Evolutionary conservation across 2,113 vertebrate genomes (phyloP).

Genomic region (Trichomycterus rosablanca): DNA sequence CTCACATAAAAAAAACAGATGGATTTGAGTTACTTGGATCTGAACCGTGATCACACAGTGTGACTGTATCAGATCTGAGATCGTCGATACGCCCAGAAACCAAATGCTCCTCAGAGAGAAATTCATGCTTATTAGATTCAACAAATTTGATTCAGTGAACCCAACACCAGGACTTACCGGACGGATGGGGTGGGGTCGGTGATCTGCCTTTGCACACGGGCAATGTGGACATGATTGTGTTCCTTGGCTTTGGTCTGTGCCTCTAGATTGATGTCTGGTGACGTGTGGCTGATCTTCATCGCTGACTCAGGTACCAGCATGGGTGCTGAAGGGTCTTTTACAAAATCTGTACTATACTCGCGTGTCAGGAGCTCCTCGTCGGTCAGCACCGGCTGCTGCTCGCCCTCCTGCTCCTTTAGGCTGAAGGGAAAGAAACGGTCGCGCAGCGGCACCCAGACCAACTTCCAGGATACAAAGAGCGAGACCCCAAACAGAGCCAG

Average conservation of each 20-base stretch:
- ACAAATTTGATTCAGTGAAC: neutral
- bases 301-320: slow-evolving; percentile 73
- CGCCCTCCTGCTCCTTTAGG: slow-evolving; percentile 81
- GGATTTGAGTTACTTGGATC: too few species aligned
- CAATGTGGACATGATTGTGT: slow-evolving; percentile 73
- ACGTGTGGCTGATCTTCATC: slow-evolving; percentile 98
- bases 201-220: slow-evolving; percentile 83
- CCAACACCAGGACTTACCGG: slow-evolving; percentile 71
- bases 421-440: slow-evolving; percentile 79
- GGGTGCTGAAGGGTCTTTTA: slow-evolving; percentile 69
- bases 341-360: slow-evolving; percentile 84
- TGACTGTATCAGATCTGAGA: too few species aligned
- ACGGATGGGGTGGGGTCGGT: slow-evolving; percentile 88
- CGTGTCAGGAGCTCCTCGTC: slow-evolving; percentile 83
- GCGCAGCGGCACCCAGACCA: slow-evolving; percentile 95
- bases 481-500: slow-evolving; percentile 94
- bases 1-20: too few species aligned
- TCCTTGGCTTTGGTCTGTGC: slow-evolving; percentile 74
- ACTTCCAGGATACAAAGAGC: slow-evolving; percentile 98
- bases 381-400: slow-evolving; percentile 77
- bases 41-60: too few species aligned
- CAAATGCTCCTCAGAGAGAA: too few species aligned
- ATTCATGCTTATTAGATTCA: neutral
- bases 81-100: neutral
- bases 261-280: slow-evolving; percentile 88